These are phyloP conservation scores for Meteorus cinctellus DNA, from an alignment of 2,888 invertebrate genomes.

Conservation along the genomic window DNA sequence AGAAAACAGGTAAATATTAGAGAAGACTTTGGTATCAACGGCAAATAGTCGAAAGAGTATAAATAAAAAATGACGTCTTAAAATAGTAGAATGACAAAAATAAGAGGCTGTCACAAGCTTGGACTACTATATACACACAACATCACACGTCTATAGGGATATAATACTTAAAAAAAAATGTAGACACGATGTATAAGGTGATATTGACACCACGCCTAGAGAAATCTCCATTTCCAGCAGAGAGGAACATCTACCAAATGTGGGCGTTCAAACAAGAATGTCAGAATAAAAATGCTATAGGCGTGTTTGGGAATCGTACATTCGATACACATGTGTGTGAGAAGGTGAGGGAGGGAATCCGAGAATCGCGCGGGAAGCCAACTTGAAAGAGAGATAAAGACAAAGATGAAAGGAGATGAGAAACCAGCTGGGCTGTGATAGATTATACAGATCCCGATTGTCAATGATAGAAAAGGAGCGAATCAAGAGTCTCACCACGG, in stretches of 20 bases:
- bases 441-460: conserved; percentile 51
- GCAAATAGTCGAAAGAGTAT: background rate
- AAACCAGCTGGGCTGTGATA: conserved; percentile 55
- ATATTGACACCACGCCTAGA: conserved; percentile 19
- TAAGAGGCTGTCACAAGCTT: background rate
- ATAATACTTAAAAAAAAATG: background rate
- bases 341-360: conserved; percentile 38
- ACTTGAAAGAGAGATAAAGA: conserved; percentile 33
- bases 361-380: conserved; percentile 45
- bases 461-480: conserved; percentile 42
- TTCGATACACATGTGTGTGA: conserved; percentile 1
- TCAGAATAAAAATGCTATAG: conserved; percentile 18
- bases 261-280: conserved; percentile 30
- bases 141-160: background rate
- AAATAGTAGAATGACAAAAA: background rate
- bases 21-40: conserved; percentile 16
- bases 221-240: background rate
- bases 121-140: conserved; percentile 18
- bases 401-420: conserved; percentile 13
- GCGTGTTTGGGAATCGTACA: background rate
- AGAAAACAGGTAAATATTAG: too few species aligned
- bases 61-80: conserved; percentile 13
- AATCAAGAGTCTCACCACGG: conserved; percentile 29
- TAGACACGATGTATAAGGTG: conserved; percentile 2
- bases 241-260: conserved; percentile 2